These are phyloP conservation scores for Aplodontia rufa DNA, from an alignment of 2,113 vertebrate species.

Conservation along the genomic window DNA sequence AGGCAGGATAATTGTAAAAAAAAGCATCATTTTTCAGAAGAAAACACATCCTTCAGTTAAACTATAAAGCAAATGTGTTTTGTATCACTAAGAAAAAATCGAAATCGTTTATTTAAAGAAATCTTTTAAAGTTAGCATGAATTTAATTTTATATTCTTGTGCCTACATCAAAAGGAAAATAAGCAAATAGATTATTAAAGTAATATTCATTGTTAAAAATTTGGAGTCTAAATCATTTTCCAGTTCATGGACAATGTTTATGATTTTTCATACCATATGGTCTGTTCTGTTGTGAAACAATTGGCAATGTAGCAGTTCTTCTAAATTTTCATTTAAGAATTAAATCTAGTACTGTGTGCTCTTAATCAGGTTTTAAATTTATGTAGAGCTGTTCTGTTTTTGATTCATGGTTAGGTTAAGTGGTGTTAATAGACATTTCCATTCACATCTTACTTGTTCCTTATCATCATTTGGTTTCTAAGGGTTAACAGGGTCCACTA, in stretches of 20 bases:
- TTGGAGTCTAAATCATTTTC: background rate
- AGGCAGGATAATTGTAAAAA: background rate
- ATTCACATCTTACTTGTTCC: background rate
- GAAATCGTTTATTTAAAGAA: background rate
- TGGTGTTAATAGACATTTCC: background rate
- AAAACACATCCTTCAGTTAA: background rate
- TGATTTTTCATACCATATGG: background rate
- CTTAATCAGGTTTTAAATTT: background rate
- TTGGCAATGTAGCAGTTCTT: background rate
- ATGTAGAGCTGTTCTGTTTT: background rate
- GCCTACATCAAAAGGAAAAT: background rate
- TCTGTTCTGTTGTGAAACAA: background rate
- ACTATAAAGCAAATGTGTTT: background rate
- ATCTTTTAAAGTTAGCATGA: constrained; percentile 13
- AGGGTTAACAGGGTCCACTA: background rate
- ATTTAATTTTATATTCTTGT: background rate
- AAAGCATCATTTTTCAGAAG: background rate
- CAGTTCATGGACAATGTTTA: background rate
- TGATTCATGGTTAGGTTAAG: background rate
- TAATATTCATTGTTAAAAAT: background rate
- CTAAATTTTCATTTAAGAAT: background rate
- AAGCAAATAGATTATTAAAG: background rate
- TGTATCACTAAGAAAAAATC: background rate
- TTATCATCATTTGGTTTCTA: background rate
- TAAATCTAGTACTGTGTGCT: background rate